phyloP scores from a whole-genome alignment of 2,113 vertebrate genomes.

The Tachysurus fulvidraco region DNA sequence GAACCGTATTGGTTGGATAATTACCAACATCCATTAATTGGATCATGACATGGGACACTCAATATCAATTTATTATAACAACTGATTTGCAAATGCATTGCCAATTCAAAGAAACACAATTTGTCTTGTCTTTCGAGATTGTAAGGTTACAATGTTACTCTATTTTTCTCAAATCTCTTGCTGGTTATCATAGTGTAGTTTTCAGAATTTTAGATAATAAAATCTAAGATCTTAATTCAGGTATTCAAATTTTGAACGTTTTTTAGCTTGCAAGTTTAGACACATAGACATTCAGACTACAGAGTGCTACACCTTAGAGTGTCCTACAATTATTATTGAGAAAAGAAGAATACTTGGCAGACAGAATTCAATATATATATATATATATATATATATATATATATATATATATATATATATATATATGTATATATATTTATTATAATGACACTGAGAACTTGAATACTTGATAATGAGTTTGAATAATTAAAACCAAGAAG shows the following conservation, averaged over 20 bases:
- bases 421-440: too few relatives aligned
- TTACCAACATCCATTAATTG: slow-evolving; percentile 79
- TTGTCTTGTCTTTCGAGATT: neutral
- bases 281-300: neutral
- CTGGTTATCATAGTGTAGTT: neutral
- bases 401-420: too few relatives aligned
- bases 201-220: neutral
- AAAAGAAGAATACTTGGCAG: neutral
- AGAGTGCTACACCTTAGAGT: neutral
- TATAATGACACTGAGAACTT: neutral
- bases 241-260: neutral
- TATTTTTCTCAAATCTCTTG: neutral
- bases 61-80: slow-evolving; percentile 76
- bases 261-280: neutral
- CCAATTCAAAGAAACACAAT: slow-evolving; percentile 45
- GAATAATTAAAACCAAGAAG: neutral
- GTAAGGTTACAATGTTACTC: neutral
- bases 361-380: neutral
- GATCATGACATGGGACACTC: slow-evolving; percentile 74
- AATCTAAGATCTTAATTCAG: neutral
- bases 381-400: too few relatives aligned
- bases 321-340: too few relatives aligned
- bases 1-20: slow-evolving; percentile 75
- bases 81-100: slow-evolving; percentile 69
- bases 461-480: neutral